Conservation (phyloP, 2,113 vertebrate species). For the Phoenicopterus ruber region DNA sequence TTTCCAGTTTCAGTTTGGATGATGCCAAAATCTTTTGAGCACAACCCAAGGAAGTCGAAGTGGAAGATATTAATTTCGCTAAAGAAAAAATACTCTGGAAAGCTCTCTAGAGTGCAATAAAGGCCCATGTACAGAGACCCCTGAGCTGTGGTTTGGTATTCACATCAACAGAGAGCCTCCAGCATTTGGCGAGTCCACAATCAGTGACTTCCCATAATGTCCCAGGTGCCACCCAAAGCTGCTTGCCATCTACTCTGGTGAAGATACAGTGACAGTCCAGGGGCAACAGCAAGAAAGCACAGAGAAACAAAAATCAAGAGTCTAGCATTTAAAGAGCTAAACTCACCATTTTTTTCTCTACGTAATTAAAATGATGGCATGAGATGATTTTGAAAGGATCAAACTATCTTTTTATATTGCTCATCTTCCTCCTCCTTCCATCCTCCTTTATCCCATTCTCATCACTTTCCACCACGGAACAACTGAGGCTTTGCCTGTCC, state of each 20-base stretch:
- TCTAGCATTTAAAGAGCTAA: not conserved
- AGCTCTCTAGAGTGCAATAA: not conserved
- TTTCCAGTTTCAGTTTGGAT: not conserved
- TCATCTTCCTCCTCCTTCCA: not conserved
- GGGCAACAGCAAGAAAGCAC: not conserved
- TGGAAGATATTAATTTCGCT: not conserved
- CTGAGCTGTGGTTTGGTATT: not conserved
- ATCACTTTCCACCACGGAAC: fast-evolving
- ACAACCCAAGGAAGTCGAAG: not conserved
- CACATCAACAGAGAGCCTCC: not conserved
- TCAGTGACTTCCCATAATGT: not conserved
- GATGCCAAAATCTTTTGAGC: not conserved
- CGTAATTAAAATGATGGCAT: not conserved
- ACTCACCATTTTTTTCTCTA: not conserved
- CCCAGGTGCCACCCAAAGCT: not conserved
- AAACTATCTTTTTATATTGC: not conserved
- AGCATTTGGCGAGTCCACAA: not conserved
- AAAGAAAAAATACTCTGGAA: not conserved
- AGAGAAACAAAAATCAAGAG: not conserved
- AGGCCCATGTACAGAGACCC: fast-evolving
- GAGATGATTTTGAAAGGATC: not conserved
- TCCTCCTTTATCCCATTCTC: not conserved
- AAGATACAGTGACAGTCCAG: not conserved
- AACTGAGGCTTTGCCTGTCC: not conserved
- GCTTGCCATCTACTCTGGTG: not conserved